phyloP scores from a whole-genome alignment of 2,113 vertebrate genomes.

The Tiliqua scincoides region DNA sequence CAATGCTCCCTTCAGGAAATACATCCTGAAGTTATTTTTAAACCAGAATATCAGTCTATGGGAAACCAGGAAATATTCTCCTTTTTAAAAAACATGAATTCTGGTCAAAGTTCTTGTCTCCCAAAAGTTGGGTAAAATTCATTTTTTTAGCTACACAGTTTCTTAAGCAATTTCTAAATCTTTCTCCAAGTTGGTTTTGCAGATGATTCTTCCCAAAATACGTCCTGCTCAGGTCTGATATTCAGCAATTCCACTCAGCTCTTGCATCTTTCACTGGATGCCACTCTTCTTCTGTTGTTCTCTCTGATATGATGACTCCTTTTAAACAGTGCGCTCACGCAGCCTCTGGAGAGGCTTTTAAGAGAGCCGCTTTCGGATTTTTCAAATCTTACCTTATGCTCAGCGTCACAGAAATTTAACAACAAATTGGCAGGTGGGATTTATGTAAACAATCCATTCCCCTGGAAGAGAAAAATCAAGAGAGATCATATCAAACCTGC shows the following conservation, averaged over 20 bases:
- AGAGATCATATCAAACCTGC: neutral
- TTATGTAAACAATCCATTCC: neutral
- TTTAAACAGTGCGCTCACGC: neutral
- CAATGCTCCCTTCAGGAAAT: neutral
- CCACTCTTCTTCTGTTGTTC: neutral
- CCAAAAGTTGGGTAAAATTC: neutral
- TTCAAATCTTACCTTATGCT: neutral
- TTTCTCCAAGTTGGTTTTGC: neutral
- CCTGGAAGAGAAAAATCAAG: neutral
- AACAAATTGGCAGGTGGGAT: neutral
- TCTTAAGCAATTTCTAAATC: fast-evolving
- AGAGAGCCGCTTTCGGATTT: neutral
- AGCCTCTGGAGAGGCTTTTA: neutral
- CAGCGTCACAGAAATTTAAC: neutral
- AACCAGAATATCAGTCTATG: neutral
- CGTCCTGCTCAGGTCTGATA: fast-evolving
- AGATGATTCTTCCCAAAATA: neutral
- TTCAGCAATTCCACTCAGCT: neutral
- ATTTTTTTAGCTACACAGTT: neutral
- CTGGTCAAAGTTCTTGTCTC: conserved; percentile 19
- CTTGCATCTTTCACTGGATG: neutral
- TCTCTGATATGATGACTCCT: fast-evolving
- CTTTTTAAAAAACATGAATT: neutral
- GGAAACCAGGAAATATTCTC: conserved; percentile 34
- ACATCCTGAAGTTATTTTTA: neutral